phyloP scores from a whole-genome alignment of 2,113 vertebrate species.

The human (Homo sapiens) region DNA sequence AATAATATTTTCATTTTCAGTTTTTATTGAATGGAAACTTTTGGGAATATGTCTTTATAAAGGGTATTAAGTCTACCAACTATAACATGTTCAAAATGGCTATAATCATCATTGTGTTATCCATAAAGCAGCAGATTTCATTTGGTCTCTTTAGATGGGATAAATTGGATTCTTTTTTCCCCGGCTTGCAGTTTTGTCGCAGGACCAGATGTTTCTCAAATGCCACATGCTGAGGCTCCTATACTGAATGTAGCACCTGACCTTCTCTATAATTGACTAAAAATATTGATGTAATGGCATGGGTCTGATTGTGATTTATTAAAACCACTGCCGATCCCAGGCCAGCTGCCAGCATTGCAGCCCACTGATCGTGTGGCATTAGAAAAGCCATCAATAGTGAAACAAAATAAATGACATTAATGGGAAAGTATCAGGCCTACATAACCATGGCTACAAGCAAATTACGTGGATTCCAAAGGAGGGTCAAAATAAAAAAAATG shows the following conservation, averaged over 20 bases:
- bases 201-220: slow-evolving; percentile 96
- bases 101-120: slow-evolving; percentile 91
- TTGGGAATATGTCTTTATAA: slow-evolving; percentile 95
- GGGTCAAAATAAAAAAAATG: slow-evolving; percentile 82
- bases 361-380: slow-evolving; percentile 97
- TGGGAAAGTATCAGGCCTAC: slow-evolving; percentile 92
- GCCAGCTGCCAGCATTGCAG: slow-evolving; percentile 96
- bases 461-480: slow-evolving; percentile 89
- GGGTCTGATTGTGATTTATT: slow-evolving; percentile 99
- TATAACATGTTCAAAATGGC: slow-evolving; percentile 90
- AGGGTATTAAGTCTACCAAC: slow-evolving; percentile 89
- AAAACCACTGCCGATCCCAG: slow-evolving; percentile 96
- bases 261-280: slow-evolving; percentile 99
- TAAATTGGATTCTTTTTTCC: slow-evolving; percentile 88
- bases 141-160: slow-evolving; percentile 92
- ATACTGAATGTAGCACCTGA: slow-evolving; percentile 95
- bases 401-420: slow-evolving; percentile 96
- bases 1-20: slow-evolving; percentile 99
- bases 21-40: slow-evolving; percentile 99
- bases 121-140: slow-evolving; percentile 93
- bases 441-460: slow-evolving; percentile 91
- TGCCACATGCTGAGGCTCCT: slow-evolving; percentile 91
- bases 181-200: slow-evolving; percentile 88
- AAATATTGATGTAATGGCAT: slow-evolving; percentile 99
- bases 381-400: slow-evolving; percentile 99